These are phyloP conservation scores for Chaitophorus viminalis DNA, from an alignment of 2,888 invertebrate genomes.

Conservation along the genomic window DNA sequence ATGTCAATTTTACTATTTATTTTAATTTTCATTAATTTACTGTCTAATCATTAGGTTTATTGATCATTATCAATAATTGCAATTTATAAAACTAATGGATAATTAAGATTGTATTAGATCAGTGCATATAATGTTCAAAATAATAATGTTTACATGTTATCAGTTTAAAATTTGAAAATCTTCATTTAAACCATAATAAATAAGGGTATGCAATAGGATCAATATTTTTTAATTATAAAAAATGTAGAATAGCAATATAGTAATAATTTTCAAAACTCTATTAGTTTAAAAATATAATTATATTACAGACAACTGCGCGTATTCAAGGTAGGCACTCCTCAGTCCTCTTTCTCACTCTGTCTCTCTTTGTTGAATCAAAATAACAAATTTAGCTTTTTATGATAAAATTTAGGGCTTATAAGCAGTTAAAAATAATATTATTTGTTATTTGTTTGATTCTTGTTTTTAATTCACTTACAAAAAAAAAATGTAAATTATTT, in stretches of 20 bases:
- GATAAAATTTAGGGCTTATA: too few species aligned
- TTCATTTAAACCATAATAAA: not conserved
- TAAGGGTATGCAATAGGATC: not conserved
- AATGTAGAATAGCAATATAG: not conserved
- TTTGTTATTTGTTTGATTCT: not conserved
- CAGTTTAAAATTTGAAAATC: not conserved
- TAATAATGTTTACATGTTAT: not conserved
- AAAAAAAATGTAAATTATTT: not conserved
- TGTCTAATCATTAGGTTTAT: not conserved
- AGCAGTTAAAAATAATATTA: not conserved
- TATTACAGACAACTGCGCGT: too few species aligned
- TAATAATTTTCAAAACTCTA: too few species aligned
- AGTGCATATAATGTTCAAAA: not conserved
- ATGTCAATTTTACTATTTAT: not conserved
- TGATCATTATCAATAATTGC: not conserved
- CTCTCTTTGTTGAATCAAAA: too few species aligned
- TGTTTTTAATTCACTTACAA: not conserved
- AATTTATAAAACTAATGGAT: too few species aligned
- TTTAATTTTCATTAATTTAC: not conserved
- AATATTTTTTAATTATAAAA: not conserved
- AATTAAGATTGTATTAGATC: too few species aligned
- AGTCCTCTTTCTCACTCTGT: too few species aligned
- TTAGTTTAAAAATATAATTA: too few species aligned
- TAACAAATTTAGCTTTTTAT: too few species aligned
- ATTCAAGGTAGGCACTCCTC: too few species aligned